Conservation (phyloP, 2,888 invertebrate genomes). For the Macaria liturata region DNA sequence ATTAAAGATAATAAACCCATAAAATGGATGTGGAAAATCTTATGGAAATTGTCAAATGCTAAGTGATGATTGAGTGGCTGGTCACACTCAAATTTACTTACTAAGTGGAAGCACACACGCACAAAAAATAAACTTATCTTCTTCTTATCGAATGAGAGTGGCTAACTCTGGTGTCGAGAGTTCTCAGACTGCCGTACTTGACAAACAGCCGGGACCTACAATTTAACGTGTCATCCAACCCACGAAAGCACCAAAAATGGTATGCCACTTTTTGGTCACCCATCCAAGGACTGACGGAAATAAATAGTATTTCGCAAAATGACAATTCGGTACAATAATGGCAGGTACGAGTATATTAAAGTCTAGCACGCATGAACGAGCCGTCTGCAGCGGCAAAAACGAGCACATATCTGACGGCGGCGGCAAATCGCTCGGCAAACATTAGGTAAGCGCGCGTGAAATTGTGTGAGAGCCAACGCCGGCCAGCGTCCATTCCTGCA, state of each 20-base stretch:
- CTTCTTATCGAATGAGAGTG: too few species aligned
- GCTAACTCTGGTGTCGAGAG: too few species aligned
- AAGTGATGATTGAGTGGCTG: too few species aligned
- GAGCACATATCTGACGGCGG: slow-evolving; percentile 52
- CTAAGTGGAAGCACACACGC: too few species aligned
- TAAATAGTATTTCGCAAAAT: slow-evolving; percentile 1
- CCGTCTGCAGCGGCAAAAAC: slow-evolving; percentile 47
- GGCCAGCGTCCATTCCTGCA: slow-evolving; percentile 54
- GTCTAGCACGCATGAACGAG: slow-evolving; percentile 34
- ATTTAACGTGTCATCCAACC: too few species aligned
- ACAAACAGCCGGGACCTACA: too few species aligned
- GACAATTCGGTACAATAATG: slow-evolving; percentile 2
- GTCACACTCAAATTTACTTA: too few species aligned
- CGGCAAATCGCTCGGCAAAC: slow-evolving; percentile 74
- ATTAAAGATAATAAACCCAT: slow-evolving; percentile 30
- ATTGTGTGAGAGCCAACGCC: slow-evolving; percentile 60
- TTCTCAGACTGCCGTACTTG: too few species aligned
- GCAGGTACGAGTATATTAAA: slow-evolving; percentile 15
- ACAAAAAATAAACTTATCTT: too few species aligned
- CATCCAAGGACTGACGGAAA: too few species aligned
- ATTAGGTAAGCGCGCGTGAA: slow-evolving; percentile 75
- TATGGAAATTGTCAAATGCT: background rate
- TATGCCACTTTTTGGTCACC: too few species aligned
- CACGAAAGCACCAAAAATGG: too few species aligned
- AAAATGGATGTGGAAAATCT: slow-evolving; percentile 26